Evolutionary conservation across 2,113 vertebrate genomes (phyloP).

Genomic region (Erythrolamprus reginae): DNA sequence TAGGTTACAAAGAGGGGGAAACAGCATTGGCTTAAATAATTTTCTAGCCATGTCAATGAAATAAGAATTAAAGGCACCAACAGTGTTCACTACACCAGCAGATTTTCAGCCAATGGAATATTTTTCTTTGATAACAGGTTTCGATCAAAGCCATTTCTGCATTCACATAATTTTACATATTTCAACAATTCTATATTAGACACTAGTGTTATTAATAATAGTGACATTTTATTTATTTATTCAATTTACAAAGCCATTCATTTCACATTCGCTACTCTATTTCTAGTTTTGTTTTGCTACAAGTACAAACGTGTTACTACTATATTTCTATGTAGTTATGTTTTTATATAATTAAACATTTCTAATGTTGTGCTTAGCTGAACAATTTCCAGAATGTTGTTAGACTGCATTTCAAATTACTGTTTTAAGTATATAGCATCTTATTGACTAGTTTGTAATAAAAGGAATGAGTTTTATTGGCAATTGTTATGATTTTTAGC

Average conservation of each 20-base stretch:
- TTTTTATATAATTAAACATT: neutral
- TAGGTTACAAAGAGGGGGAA: fast-evolving
- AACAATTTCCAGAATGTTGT: neutral
- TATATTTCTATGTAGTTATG: fast-evolving
- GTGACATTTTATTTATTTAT: neutral
- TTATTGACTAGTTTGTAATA: neutral
- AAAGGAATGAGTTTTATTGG: neutral
- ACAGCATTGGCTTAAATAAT: neutral
- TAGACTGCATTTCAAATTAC: neutral
- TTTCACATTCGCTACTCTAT: neutral
- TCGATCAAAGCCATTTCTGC: neutral
- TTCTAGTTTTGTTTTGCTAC: neutral
- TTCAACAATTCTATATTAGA: neutral
- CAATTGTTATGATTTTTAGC: neutral
- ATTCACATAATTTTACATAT: neutral
- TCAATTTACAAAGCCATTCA: neutral
- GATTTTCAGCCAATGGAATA: fast-evolving
- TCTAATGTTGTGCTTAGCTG: neutral
- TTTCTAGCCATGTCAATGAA: neutral
- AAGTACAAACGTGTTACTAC: neutral
- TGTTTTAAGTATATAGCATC: neutral
- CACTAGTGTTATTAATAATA: neutral
- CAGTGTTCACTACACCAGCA: neutral
- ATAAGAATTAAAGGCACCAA: neutral
- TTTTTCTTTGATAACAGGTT: neutral